phyloP scores from a whole-genome alignment of 2,888 invertebrate genomes.

The Maniola hyperantus region DNA sequence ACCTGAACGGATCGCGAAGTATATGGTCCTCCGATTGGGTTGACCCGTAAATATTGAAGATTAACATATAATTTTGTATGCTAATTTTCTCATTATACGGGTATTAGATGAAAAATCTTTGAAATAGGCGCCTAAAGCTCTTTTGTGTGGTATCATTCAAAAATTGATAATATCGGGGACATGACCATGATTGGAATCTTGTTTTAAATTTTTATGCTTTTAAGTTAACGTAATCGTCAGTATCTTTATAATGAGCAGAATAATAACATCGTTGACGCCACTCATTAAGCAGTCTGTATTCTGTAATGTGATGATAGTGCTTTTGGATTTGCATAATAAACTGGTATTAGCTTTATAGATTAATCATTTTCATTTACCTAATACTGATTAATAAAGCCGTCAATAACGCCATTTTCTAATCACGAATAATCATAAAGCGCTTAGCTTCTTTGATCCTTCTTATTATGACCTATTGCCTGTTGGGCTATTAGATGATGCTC shows the following conservation, averaged over 20 bases:
- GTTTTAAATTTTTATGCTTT: background rate
- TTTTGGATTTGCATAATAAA: constrained; percentile 1
- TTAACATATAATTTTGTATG: constrained; percentile 13
- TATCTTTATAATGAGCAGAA: background rate
- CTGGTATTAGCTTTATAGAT: background rate
- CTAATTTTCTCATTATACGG: constrained; percentile 13
- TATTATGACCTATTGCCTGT: too few relatives aligned
- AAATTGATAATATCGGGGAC: background rate
- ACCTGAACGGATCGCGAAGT: constrained; percentile 5
- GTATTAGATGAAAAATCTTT: background rate
- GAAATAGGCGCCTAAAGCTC: constrained; percentile 12
- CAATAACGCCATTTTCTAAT: background rate
- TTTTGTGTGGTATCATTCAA: constrained; percentile 1
- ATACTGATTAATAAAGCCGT: background rate
- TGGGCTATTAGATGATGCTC: too few relatives aligned
- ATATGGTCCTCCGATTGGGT: constrained; percentile 5
- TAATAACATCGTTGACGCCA: background rate
- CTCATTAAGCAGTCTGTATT: background rate
- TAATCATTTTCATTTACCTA: background rate
- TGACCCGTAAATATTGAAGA: constrained; percentile 1
- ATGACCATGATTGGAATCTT: background rate
- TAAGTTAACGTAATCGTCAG: background rate
- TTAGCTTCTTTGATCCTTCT: too few relatives aligned
- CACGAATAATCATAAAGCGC: background rate
- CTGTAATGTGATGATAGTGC: background rate